A percentile compares a stretch with the other conserved stretches of the same genome.
phyloP scores from a whole-genome alignment of 2,113 vertebrate species.

The Redunca redunca region DNA sequence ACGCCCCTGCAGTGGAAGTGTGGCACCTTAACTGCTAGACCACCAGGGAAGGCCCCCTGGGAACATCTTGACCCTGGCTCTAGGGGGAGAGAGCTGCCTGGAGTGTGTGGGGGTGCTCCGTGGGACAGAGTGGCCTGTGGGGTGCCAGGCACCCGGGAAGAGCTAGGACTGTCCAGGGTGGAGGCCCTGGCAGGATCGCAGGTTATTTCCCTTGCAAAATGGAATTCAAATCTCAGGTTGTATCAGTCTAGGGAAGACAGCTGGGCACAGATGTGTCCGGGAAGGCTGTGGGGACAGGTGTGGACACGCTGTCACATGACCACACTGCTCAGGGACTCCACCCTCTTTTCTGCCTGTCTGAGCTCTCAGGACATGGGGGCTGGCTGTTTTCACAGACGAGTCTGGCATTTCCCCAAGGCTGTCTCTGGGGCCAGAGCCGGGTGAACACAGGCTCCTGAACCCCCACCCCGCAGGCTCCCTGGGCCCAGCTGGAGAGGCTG shows the following conservation, averaged over 20 bases:
- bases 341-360: not conserved
- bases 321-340: accelerated
- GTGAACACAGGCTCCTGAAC: not conserved
- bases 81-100: not conserved
- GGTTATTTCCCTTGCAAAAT: slow-evolving; percentile 67
- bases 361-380: not conserved
- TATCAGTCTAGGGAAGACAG: not conserved
- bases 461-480: accelerated
- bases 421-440: not conserved
- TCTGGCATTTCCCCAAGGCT: not conserved
- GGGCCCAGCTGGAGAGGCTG: slow-evolving; percentile 18
- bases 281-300: not conserved
- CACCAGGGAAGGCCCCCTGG: not conserved
- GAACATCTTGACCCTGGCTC: not conserved
- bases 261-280: not conserved
- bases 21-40: not conserved
- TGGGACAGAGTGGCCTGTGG: not conserved
- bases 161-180: not conserved
- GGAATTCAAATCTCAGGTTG: slow-evolving; percentile 57
- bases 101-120: not conserved
- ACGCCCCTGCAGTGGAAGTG: not conserved
- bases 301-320: accelerated
- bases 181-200: not conserved
- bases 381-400: not conserved
- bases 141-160: not conserved